Evolutionary conservation across 37 sponge, comb jelly and placozoan genomes (phyloP), one percentile per base, ranked within the genome.

Genomic region (Dysidea cf. avara): DNA sequence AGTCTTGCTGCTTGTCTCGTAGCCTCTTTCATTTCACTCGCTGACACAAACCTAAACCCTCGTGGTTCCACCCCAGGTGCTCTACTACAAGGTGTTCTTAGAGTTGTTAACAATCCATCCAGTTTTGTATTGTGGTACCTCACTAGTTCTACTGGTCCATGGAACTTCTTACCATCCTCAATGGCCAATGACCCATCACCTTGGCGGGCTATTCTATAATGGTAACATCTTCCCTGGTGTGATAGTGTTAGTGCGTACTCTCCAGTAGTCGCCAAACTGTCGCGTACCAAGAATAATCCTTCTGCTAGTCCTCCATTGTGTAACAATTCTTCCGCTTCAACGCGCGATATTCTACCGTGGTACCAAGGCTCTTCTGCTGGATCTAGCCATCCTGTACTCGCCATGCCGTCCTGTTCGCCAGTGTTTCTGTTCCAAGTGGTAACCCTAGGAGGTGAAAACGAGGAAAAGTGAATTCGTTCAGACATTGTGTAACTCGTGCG

Each of bases 231-330:
- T 6, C 69, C 61, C 78, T 76, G 71, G 62, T 75, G 72, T 29
- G 66, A 74, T 4, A 94, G 66, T 16, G 95, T 90, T n/a, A 94
- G 81, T 0, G 83, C 90, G 52, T 81, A 94, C 48, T 94, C 95
- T 12, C 91, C 95, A 14, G 91, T 83, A n/a, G 39, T 83, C 0
- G 81, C 74, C 37, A 89, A 40, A 36, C 87, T 94, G 68, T 94
- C 95, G 34, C 95, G 71, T 1, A 94, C 72, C 28, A 94, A 83
- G 47, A 61, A 94, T 26, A 21, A 56, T n/a, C 95, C 95, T 1
- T 86, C 80, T 1, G 39, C 39, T 18, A 13, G 7, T n/a, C 85
- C 86, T 25, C 13, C 2, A 21, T 35, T 54, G 16, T 86, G 77
- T 22, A 94, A 70, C 48, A 94, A 61, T 60, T 60, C 67, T 50